Evolutionary conservation across 53 echinoderm and acorn worm genomes (phyloP), one percentile per base, ranked within the genome.

Genomic region (Echinarachnius parma): DNA sequence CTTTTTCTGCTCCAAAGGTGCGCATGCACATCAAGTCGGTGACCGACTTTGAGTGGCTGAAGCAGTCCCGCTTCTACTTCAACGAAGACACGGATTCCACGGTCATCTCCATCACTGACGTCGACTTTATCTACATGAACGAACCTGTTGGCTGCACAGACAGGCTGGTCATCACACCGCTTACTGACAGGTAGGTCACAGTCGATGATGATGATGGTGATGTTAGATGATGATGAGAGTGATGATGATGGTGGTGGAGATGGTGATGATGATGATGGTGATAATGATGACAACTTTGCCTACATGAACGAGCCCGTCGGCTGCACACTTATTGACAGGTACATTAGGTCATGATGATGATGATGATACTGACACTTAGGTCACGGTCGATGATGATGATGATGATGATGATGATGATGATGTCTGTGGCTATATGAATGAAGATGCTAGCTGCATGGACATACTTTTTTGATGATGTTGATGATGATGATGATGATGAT

Each of bases 251-350:
- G n/a, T n/a, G n/a, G n/a, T n/a, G n/a, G n/a, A n/a, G n/a, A n/a
- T n/a, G n/a, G n/a, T n/a, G n/a, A n/a, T n/a, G n/a, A n/a, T n/a
- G n/a, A n/a, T n/a, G n/a, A n/a, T n/a, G n/a, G n/a, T n/a, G n/a
- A n/a, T n/a, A n/a, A n/a, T 28, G 98, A 98, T 52, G 98, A 91
- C 18, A 91, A 98, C 75, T 98, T 98, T 56, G 46, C 64, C 60
- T 98, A 98, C 76, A 85, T 85, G 98, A 98, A 86, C 65, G 98
- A 98, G 31, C 91, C 91, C 3, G 91, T 98, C 21, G 98, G 98
- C 23, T 98, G 98, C 33, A 98, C 98, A 2, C 91, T 98, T 13
- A 98, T 91, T 87, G 98, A 98, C 79, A 98, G 98, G 98, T 98
- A 75, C 21, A n/a, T n/a, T n/a, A n/a, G n/a, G n/a, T n/a, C n/a